phyloP scores from a whole-genome alignment of 2,113 vertebrate species.

The Lampris incognitus region DNA sequence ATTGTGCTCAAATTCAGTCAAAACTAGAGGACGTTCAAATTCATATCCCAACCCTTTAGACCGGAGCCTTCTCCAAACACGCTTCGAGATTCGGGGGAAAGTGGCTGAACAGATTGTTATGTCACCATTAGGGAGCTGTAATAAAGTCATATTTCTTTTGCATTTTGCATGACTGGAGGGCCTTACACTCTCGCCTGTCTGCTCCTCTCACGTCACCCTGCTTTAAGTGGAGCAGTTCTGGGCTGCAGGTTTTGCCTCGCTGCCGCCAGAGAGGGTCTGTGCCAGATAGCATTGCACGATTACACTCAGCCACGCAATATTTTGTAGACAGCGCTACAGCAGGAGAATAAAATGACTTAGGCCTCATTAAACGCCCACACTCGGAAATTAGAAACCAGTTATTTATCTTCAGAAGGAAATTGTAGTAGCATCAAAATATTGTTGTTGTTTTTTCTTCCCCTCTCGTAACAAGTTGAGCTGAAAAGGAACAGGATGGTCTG shows the following conservation, averaged over 20 bases:
- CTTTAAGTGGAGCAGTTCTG: constrained; percentile 89
- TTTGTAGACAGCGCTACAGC: constrained; percentile 67
- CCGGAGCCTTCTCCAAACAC: constrained; percentile 49
- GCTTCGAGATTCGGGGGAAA: constrained; percentile 68
- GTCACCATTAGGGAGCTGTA: constrained; percentile 81
- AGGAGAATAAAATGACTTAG: constrained; percentile 71
- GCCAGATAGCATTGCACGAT: constrained; percentile 72
- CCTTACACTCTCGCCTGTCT: constrained; percentile 93
- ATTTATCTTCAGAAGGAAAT: constrained; percentile 40
- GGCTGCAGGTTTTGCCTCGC: constrained; percentile 86
- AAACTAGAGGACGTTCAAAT: constrained; percentile 10
- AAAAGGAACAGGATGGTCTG: too few relatives aligned
- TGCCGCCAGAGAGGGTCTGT: constrained; percentile 79
- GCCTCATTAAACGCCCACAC: constrained; percentile 76
- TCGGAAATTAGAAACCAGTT: constrained; percentile 74
- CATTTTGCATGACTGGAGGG: constrained; percentile 92
- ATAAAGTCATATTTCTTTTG: constrained; percentile 88
- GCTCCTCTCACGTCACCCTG: constrained; percentile 89
- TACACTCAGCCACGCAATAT: constrained; percentile 65
- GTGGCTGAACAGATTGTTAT: constrained; percentile 84
- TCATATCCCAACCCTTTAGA: constrained; percentile 23
- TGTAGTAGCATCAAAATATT: constrained; percentile 15
- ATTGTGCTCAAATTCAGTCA: constrained; percentile 47
- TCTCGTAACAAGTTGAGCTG: not conserved
- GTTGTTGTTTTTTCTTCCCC: too few relatives aligned